Base-by-base conservation (phyloP, 2,113 vertebrate genomes). In the Bucco capensis region DNA sequence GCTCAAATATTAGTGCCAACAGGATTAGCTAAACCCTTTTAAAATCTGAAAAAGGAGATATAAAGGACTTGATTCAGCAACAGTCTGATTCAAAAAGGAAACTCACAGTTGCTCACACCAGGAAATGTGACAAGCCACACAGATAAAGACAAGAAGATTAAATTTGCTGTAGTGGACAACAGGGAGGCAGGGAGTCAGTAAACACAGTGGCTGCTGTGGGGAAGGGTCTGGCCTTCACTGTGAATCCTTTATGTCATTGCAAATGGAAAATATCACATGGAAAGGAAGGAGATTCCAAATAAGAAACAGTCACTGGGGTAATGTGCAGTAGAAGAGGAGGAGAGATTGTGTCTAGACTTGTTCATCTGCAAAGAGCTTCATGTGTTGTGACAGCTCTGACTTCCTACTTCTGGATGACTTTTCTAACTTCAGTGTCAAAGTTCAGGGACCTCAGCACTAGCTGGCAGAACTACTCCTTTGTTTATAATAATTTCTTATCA, bases 51-150 rank as follows among this genome's bases (percentile, higher is more conserved):
- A 79, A 83, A 78, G 31, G 69, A 71, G 61, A 78, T 84, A 71
- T 61, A 91, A 91, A 90, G 79, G 57, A 57, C 83, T 94, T 56
- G 53, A 89, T 87, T 76, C 67, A 92, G 62, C 71, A 89, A 51
- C 50, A 62, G 25, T 17, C 10, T 72, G 49, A 90, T 64, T 74
- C 51, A 71, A 70, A 93, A 61, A 60, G 76, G 67, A 88, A 81
- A 71, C 33, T 57, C 54, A 5, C 10, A 25, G 65, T 64, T 88
- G 56, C 67, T 89, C 14, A 22, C 46, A 31, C 37, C 19, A 25
- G 47, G 38, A 88, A 64, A 73, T 61, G 44, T 58, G 72, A 66
- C 28, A 49, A 64, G 51, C 66, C 70, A 22, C 64, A 18, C 0
- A 67, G 85, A 66, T 35, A 46, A 76, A 73, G 62, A 80, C 37